Conservation (phyloP, 2,113 vertebrate species). For the Embiotoca jacksoni region DNA sequence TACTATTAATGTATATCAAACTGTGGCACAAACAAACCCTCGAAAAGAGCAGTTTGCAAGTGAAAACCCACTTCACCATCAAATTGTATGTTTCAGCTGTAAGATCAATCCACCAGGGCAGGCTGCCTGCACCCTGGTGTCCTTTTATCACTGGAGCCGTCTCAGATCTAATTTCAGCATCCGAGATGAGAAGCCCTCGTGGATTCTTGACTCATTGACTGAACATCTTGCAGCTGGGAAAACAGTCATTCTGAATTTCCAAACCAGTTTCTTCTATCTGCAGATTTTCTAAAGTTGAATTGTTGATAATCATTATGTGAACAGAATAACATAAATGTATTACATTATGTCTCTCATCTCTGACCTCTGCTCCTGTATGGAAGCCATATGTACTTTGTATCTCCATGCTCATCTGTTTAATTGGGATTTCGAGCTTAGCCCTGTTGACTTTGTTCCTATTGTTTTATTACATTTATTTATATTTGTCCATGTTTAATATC, state of each 20-base stretch:
- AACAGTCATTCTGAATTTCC: slow-evolving; percentile 14
- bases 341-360: too few species aligned
- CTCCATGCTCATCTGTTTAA: too few species aligned
- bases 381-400: too few species aligned
- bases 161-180: slow-evolving; percentile 36
- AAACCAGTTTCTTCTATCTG: background rate
- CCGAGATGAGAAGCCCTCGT: slow-evolving; percentile 10
- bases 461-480: too few species aligned
- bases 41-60: background rate
- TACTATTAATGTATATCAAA: background rate
- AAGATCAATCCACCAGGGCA: slow-evolving; percentile 4
- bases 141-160: slow-evolving; percentile 40
- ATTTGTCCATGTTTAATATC: too few species aligned
- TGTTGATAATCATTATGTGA: background rate
- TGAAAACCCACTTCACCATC: slow-evolving; percentile 13
- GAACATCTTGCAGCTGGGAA: slow-evolving; percentile 17
- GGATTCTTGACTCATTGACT: slow-evolving; percentile 15
- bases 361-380: too few species aligned
- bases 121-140: slow-evolving; percentile 22
- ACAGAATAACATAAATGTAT: too few species aligned
- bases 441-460: too few species aligned
- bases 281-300: background rate
- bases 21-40: slow-evolving; percentile 8
- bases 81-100: slow-evolving; percentile 12
- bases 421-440: too few species aligned